Conservation (phyloP, 1,140 invertebrate genomes). For the Charaxes varanes region DNA sequence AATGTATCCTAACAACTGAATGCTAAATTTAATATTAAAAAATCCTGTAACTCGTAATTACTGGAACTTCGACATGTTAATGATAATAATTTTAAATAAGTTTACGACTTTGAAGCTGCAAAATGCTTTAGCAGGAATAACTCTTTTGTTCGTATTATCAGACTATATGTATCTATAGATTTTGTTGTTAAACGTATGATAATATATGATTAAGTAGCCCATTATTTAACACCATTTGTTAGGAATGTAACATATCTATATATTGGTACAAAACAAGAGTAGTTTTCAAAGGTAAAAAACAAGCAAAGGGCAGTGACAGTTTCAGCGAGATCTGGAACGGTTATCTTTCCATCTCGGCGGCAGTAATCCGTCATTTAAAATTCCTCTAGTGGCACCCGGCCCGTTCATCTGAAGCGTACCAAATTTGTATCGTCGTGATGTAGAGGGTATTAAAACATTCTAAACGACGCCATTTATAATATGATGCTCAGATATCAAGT, state of each 20-base stretch:
- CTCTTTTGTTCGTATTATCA: too few species aligned
- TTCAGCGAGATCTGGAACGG: slow-evolving; percentile 44
- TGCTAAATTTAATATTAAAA: too few species aligned
- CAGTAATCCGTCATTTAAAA: slow-evolving; percentile 71
- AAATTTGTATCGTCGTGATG: slow-evolving; percentile 71
- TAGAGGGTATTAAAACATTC: slow-evolving; percentile 73
- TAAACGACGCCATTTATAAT: slow-evolving; percentile 72
- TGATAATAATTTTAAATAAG: too few species aligned
- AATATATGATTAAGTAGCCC: too few species aligned
- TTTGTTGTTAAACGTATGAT: too few species aligned
- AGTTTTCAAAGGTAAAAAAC: slow-evolving; percentile 3
- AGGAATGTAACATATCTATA: background rate
- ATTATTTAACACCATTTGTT: background rate
- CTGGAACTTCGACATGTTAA: too few species aligned
- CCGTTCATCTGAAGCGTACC: slow-evolving; percentile 64
- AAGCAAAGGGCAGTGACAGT: slow-evolving; percentile 33
- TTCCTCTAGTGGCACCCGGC: slow-evolving; percentile 61
- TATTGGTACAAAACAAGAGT: background rate
- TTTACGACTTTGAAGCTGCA: too few species aligned
- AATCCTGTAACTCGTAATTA: too few species aligned
- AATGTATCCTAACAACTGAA: too few species aligned
- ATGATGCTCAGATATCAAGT: slow-evolving; percentile 67
- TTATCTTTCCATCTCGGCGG: slow-evolving; percentile 63
- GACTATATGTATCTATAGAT: too few species aligned
- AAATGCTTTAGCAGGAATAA: too few species aligned